Evolutionary conservation across 1,140 invertebrate genomes (phyloP), one percentile per base, ranked within the genome.

Genomic region (Cydia pomonella): DNA sequence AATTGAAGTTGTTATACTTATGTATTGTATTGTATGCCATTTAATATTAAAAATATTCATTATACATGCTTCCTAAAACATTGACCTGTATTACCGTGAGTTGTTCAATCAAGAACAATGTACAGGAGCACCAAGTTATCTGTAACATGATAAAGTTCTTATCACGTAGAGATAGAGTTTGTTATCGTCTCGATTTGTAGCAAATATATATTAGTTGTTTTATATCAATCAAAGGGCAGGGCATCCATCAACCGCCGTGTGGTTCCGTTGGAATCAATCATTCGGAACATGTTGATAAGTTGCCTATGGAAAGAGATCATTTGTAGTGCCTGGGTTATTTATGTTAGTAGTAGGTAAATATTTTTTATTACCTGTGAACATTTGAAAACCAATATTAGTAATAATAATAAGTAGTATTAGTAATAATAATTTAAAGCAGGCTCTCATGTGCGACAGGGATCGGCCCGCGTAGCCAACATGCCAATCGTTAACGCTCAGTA

Each of bases 211-310:
- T 23, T 21, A 9, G 53, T 59, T 7, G 53, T 59, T 59, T 21
- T 21, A 23, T 69, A 41, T 41, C 64, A 69, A 69, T 69, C 64
- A 69, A 18, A 69, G 64, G 64, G 16, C 27, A 64, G 16, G 29
- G 64, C 64, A 69, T 69, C 64, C 64, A 69, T 69, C 64, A 69
- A 33, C 64, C 64, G 33, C 64, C 29, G 64, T 33, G 64, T 69
- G 29, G 27, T 59, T 59, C 53, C 53, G 53, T 59, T 18, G 27
- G 64, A 69, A 69, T 69, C 64, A 69, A 69, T 69, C 64, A 69
- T 33, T 69, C 64, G 29, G 64, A 69, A 33, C 27, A 33, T 33
- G 29, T 29, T 33, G 64, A 69, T 69, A 69, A 69, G 64, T 69
- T 69, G 27, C 64, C 27, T 33, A 69, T 69, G 64, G 27, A 33